phyloP scores from a whole-genome alignment of 2,888 invertebrate species.

The Phyto melanocephala region DNA sequence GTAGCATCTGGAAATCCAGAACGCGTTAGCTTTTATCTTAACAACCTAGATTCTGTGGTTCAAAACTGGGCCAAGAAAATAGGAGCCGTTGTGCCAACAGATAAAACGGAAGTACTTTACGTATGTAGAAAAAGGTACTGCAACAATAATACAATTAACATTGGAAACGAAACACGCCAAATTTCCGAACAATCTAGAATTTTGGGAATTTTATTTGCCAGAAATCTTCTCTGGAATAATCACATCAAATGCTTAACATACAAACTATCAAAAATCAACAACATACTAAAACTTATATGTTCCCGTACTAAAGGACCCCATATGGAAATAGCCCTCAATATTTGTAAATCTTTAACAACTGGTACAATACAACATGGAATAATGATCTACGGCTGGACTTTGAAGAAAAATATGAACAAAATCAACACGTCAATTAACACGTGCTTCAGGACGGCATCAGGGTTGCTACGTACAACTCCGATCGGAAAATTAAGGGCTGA shows the following conservation, averaged over 20 bases:
- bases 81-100: neutral
- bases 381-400: slow-evolving; percentile 4
- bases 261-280: too few species aligned
- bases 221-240: too few species aligned
- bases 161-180: slow-evolving; percentile 2
- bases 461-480: neutral
- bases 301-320: too few species aligned
- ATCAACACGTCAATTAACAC: neutral
- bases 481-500: neutral
- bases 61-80: neutral
- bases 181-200: too few species aligned
- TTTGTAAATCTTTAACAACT: neutral
- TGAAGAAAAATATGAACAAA: neutral
- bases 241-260: too few species aligned
- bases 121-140: slow-evolving; percentile 3
- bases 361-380: neutral
- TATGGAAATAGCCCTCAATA: too few species aligned
- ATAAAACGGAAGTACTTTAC: slow-evolving; percentile 3
- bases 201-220: too few species aligned
- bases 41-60: neutral
- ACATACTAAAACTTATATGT: too few species aligned
- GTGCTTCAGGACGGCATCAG: neutral
- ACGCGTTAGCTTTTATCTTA: neutral
- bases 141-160: neutral
- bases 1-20: neutral